Evolutionary conservation across 2,888 invertebrate species (phyloP), one percentile per base, ranked within the genome.

Genomic region (Tiliacea citrago): DNA sequence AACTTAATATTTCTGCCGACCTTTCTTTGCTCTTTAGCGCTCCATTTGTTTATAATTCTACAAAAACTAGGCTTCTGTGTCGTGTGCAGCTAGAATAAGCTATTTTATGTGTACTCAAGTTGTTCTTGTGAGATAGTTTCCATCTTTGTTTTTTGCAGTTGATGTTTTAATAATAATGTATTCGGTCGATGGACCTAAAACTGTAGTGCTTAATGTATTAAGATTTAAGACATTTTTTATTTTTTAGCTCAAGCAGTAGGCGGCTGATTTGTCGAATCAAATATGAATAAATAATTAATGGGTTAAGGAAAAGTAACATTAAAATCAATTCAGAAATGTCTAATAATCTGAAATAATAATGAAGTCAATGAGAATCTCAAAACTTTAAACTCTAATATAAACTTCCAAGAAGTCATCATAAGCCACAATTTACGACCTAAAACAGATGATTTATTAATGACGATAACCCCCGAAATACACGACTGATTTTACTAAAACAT

Each of bases 141-240:
- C 51, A 72, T 60, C 49, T 69, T 55, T 35, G 51, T 73, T 73
- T 70, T 55, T 51, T 13, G 61, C 60, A 39, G 29, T 57, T 71
- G 55, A 68, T 68, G 72, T 71, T 70, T 13, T 21, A 61, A 66
- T 68, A 51, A 18, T 69, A 39, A 55, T 74, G 39, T 83, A 60
- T 69, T 62, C 55, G 63, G 79, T 75, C 71, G 66, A 45, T 21
- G 63, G 73, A 79, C 75, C 73, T 75, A 72, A 79, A 86, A 68
- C 58, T 68, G 57, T 71, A 73, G 29, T 55, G 63, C 82, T 77
- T 82, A 84, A 74, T 76, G 10, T 79, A 68, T 45, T 67, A 63
- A 70, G 42, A 42, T 18, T 69, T 69, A 63, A 69, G 35, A 76
- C 21, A 60, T 45, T 42, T 55, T 68, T 18, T n/a, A 18, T 35